phyloP scores from a whole-genome alignment of 2,888 invertebrate genomes.

The Venustoraphidia nigricollis region DNA sequence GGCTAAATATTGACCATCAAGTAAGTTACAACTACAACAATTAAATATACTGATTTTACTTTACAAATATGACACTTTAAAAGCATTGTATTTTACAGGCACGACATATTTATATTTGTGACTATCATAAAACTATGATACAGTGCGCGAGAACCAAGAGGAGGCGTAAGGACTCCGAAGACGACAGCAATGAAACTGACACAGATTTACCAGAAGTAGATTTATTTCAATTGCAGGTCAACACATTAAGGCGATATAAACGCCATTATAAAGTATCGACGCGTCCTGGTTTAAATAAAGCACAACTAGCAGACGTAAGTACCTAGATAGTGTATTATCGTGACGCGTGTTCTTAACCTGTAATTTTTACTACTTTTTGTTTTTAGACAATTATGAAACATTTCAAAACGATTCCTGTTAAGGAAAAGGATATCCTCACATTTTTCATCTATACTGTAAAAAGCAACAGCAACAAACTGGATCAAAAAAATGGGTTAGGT shows the following conservation, averaged over 20 bases:
- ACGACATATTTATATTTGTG: slow-evolving; percentile 91
- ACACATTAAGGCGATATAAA: slow-evolving; percentile 87
- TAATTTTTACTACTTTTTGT: slow-evolving; percentile 20
- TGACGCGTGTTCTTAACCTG: not conserved
- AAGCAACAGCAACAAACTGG: slow-evolving; percentile 77
- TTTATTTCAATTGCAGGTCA: slow-evolving; percentile 82
- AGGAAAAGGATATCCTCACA: slow-evolving; percentile 87
- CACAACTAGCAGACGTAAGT: slow-evolving; percentile 88
- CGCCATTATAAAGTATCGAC: slow-evolving; percentile 85
- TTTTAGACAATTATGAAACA: slow-evolving; percentile 83
- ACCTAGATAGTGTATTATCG: slow-evolving; percentile 10
- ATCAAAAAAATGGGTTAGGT: slow-evolving; percentile 64
- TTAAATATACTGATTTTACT: not conserved
- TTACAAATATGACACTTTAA: not conserved
- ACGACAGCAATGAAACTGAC: slow-evolving; percentile 88
- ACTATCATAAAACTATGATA: slow-evolving; percentile 89
- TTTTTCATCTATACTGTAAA: slow-evolving; percentile 95
- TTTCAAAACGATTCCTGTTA: slow-evolving; percentile 87
- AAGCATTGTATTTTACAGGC: slow-evolving; percentile 40
- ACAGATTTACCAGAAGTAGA: slow-evolving; percentile 86
- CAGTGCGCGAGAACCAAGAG: slow-evolving; percentile 90
- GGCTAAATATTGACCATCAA: slow-evolving; percentile 69
- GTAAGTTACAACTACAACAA: slow-evolving; percentile 31
- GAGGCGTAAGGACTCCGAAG: slow-evolving; percentile 83
- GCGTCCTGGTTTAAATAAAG: slow-evolving; percentile 84